phyloP scores from a whole-genome alignment of 1,140 invertebrate species.

The Calliphora vicina region DNA sequence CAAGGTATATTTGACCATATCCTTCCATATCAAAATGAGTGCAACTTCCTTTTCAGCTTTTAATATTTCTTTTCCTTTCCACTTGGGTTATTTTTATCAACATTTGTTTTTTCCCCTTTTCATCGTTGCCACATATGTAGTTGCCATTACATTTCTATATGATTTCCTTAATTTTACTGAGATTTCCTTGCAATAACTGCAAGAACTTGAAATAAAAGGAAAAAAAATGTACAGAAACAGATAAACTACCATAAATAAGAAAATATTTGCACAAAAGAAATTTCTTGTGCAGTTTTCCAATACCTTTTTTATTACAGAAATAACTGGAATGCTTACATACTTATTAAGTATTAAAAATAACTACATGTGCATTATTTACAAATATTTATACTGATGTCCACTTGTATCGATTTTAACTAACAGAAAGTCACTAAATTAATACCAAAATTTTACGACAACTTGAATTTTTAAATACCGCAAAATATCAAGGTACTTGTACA shows the following conservation, averaged over 20 bases:
- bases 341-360: no score
- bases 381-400: no score
- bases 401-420: no score
- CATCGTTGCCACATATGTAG: background rate
- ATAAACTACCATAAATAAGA: background rate
- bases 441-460: no score
- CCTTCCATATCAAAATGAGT: background rate
- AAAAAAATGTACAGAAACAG: no score
- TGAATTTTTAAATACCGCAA: no score
- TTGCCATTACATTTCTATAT: background rate
- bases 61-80: constrained; percentile 16
- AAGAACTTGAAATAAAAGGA: background rate
- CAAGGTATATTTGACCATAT: background rate
- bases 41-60: constrained; percentile 18
- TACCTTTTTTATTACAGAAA: no score
- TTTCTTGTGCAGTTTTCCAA: background rate
- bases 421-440: no score
- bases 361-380: no score
- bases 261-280: background rate
- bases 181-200: constrained; percentile 1
- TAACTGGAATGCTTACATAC: no score
- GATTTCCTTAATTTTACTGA: constrained; percentile 21
- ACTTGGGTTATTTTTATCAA: background rate
- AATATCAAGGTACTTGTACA: no score
- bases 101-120: background rate